Percentiles rank a stretch among this genome's conserved stretches.
These are phyloP conservation scores for Danio albolineatus DNA, from an alignment of 2,797 vertebrate species.

Conservation along the genomic window DNA sequence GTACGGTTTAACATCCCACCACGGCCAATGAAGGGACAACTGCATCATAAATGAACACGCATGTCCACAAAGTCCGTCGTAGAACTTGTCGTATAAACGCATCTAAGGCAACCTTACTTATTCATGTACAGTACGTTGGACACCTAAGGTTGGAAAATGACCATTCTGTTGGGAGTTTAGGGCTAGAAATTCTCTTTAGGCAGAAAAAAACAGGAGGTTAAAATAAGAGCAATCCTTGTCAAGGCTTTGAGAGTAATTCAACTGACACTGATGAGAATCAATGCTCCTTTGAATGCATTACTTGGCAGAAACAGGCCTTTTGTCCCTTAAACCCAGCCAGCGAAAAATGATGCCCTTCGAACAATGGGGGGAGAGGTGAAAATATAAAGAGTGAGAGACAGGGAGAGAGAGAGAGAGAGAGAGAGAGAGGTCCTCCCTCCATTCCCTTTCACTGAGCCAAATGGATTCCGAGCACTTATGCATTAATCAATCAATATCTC, in stretches of 20 bases:
- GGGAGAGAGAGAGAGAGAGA: slow-evolving; percentile 58
- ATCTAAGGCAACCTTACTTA: neutral
- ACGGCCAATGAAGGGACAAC: slow-evolving; percentile 45
- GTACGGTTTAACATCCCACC: slow-evolving; percentile 45
- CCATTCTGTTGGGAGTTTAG: slow-evolving; percentile 46
- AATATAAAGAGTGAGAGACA: slow-evolving; percentile 86
- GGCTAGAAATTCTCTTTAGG: slow-evolving; percentile 70
- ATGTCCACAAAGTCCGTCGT: slow-evolving; percentile 20
- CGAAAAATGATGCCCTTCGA: slow-evolving; percentile 90
- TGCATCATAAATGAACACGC: slow-evolving; percentile 44
- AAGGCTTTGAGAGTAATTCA: slow-evolving; percentile 94
- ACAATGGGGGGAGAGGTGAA: slow-evolving; percentile 94
- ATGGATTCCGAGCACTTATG: slow-evolving; percentile 99
- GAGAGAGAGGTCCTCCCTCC: slow-evolving; percentile 84
- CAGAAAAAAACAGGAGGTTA: slow-evolving; percentile 81
- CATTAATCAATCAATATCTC: slow-evolving; percentile 99
- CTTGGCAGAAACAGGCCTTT: slow-evolving; percentile 96
- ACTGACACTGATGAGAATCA: slow-evolving; percentile 97
- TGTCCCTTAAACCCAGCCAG: slow-evolving; percentile 92
- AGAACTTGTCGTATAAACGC: neutral
- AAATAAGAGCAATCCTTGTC: slow-evolving; percentile 92
- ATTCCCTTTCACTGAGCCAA: slow-evolving; percentile 97
- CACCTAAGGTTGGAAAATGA: slow-evolving; percentile 43
- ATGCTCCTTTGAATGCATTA: slow-evolving; percentile 95
- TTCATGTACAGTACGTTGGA: neutral